Evolutionary conservation across 2,797 vertebrate genomes (phyloP).

Genomic region (Myiotriccus ornatus): DNA sequence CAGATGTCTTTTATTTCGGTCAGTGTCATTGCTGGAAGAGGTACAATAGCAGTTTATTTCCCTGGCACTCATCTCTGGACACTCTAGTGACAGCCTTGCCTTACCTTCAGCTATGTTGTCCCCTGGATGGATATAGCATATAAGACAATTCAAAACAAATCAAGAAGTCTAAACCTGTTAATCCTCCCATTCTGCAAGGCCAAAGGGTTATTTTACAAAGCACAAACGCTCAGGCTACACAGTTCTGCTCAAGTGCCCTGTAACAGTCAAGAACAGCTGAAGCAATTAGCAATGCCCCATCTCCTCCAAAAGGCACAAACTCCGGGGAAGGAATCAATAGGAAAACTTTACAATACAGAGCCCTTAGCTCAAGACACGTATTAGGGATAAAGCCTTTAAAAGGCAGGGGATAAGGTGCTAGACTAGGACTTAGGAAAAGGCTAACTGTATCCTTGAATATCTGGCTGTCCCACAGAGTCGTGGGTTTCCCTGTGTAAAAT

Average conservation of each 20-base stretch:
- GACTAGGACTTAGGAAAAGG: not conserved
- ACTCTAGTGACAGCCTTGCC: not conserved
- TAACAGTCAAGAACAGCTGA: constrained; percentile 25
- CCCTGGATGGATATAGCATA: not conserved
- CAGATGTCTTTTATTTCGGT: constrained; percentile 23
- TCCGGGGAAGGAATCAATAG: constrained; percentile 22
- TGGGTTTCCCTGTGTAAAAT: fast-evolving
- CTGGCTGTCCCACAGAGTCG: fast-evolving
- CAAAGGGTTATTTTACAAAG: constrained; percentile 6
- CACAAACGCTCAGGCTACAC: not conserved
- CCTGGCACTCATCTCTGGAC: not conserved
- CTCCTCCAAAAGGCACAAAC: constrained; percentile 10
- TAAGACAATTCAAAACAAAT: constrained; percentile 11
- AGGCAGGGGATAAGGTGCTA: not conserved
- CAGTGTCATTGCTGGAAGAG: not conserved
- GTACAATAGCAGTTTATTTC: not conserved
- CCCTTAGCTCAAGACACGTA: not conserved
- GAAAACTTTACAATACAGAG: constrained; percentile 16
- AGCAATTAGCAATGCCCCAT: constrained; percentile 36
- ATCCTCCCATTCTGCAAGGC: not conserved
- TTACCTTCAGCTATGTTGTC: not conserved
- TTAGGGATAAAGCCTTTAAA: constrained; percentile 22
- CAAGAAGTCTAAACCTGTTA: constrained; percentile 2
- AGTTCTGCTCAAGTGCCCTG: not conserved
- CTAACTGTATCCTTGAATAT: not conserved